phyloP scores from a whole-genome alignment of 2,888 invertebrate genomes.

The Plagodis pulveraria region DNA sequence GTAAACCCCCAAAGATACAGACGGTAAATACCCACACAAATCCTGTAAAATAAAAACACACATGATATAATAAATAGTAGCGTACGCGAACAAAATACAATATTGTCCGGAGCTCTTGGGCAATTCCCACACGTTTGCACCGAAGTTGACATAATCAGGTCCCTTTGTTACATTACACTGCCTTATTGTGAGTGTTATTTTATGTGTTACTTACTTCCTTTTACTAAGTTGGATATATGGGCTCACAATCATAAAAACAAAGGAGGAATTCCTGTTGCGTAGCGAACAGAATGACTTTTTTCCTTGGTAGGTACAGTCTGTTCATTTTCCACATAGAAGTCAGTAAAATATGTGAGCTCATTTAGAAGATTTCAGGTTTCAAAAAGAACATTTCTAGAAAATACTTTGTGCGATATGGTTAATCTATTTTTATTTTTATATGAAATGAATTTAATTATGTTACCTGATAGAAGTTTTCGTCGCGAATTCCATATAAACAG shows the following conservation, averaged over 20 bases:
- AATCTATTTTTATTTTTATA: too few species aligned
- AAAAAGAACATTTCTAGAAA: too few species aligned
- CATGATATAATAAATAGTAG: constrained; percentile 21
- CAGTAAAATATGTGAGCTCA: too few species aligned
- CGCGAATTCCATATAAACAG: too few species aligned
- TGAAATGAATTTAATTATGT: too few species aligned
- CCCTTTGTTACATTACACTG: constrained; percentile 41
- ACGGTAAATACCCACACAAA: constrained; percentile 3
- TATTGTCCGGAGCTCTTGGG: constrained; percentile 22
- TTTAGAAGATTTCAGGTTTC: too few species aligned
- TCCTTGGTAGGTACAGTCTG: too few species aligned
- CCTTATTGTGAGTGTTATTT: constrained; percentile 35
- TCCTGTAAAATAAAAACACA: constrained; percentile 1
- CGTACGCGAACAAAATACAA: constrained; percentile 12
- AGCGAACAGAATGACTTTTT: not conserved
- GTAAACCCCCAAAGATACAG: too few species aligned
- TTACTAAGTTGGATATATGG: constrained; percentile 38
- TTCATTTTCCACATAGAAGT: too few species aligned
- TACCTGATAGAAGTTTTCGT: too few species aligned
- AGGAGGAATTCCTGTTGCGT: constrained; percentile 11
- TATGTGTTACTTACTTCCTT: constrained; percentile 42
- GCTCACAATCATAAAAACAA: constrained; percentile 30
- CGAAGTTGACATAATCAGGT: constrained; percentile 37
- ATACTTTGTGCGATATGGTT: too few species aligned
- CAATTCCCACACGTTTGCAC: constrained; percentile 20